Conservation (phyloP, 2,113 vertebrate genomes). For the Amphiprion percula region DNA sequence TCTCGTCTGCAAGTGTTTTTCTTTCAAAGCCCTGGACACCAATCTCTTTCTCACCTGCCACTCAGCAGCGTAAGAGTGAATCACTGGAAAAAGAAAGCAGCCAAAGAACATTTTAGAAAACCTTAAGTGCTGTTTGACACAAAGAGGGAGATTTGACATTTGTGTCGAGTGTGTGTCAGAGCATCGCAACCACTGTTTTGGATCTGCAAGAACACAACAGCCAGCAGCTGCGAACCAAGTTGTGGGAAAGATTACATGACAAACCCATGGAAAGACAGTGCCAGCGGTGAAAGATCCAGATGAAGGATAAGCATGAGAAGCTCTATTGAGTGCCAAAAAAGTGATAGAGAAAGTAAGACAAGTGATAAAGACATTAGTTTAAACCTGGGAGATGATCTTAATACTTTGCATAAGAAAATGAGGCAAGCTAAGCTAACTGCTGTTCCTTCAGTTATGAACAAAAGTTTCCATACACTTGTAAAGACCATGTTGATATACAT, state of each 20-base stretch:
- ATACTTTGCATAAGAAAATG: neutral
- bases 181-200: slow-evolving; percentile 50
- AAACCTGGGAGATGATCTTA: neutral
- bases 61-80: neutral
- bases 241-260: slow-evolving; percentile 55
- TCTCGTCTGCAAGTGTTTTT: neutral
- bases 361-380: too few species aligned
- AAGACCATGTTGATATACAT: too few species aligned
- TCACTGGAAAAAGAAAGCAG: neutral
- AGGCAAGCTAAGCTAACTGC: neutral
- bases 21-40: neutral
- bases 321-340: neutral
- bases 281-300: slow-evolving; percentile 19
- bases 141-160: slow-evolving; percentile 16
- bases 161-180: slow-evolving; percentile 30
- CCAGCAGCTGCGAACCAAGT: slow-evolving; percentile 61
- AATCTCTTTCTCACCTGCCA: neutral
- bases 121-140: slow-evolving; percentile 22
- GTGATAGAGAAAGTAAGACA: too few species aligned
- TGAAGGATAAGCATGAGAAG: slow-evolving; percentile 19
- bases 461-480: too few species aligned
- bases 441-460: too few species aligned
- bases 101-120: neutral
- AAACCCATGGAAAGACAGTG: slow-evolving; percentile 29
- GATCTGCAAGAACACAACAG: slow-evolving; percentile 26